Base-by-base conservation (phyloP, 2,797 vertebrate genomes). In the Propithecus perrieri region DNA sequence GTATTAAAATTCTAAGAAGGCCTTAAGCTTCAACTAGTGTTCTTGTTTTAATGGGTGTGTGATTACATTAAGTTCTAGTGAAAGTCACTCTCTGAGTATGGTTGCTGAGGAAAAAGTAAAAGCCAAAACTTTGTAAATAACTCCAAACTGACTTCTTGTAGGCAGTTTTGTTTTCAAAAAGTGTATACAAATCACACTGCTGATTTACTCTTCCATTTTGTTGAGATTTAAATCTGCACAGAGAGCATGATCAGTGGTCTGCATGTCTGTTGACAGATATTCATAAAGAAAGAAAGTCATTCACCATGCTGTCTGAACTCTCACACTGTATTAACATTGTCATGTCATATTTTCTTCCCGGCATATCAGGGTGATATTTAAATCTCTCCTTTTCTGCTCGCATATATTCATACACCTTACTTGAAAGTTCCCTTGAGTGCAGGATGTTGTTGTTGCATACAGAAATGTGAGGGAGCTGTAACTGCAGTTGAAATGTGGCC, bases 141-240 rank as follows among this genome's bases (percentile, higher is more conserved):
- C 26, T 55, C 18, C 50, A 15, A 35, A 43, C 17, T 55, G 53
- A 53, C 20, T 46, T 69, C 13, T 20, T 9, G 2, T 1, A 53
- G 61, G 35, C 35, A 71, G 13, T 81, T 94, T n/a, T 33, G 22
- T 55, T 85, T 94, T 83, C 46, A 74, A 55, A n/a, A 89, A 78
- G 46, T 15, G 50, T 30, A 30, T 14, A 63, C 13, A 46, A 59
- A 43, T 5, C 33, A 79, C 7, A 38, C 7, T 50, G 15, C 12
- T 94, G 95, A 85, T 74, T 95, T 61, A 91, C 14, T 72, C 35
- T 53, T 88, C 35, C 5, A 7, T 87, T 85, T 85, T 74, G 53
- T 55, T 26, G 24, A 84, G 18, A 61, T 63, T 89, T 91, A 74
- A 85, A 83, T 94, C 50, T 89, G 55, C 13, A 43, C 28, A 33